Conservation (phyloP, 1,140 invertebrate species). For the Bursaphelenchus mucronatus region DNA sequence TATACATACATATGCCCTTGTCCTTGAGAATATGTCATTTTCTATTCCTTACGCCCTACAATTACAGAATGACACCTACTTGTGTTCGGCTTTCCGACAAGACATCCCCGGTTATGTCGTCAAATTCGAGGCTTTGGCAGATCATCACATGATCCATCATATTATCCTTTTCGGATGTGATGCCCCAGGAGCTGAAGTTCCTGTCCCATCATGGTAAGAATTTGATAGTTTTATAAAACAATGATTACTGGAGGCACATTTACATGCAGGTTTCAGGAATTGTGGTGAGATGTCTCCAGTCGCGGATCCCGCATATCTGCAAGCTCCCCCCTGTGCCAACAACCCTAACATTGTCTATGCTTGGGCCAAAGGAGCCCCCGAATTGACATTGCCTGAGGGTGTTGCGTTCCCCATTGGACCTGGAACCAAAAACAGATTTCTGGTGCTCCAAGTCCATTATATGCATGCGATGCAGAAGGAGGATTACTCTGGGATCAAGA, state of each 20-base stretch:
- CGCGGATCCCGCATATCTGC: constrained; percentile 33
- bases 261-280: constrained; percentile 66
- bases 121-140: constrained; percentile 84
- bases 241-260: too few species aligned
- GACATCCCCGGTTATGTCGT: constrained; percentile 73
- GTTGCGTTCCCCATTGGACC: constrained; percentile 67
- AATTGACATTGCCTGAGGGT: constrained; percentile 72
- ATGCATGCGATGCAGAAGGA: constrained; percentile 63
- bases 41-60: not conserved
- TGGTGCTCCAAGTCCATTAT: constrained; percentile 87
- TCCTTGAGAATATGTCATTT: too few species aligned
- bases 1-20: too few species aligned
- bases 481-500: constrained; percentile 47
- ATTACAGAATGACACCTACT: constrained; percentile 75
- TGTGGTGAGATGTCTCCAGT: constrained; percentile 80
- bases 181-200: constrained; percentile 68
- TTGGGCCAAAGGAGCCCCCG: constrained; percentile 90
- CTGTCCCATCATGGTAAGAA: not conserved
- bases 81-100: constrained; percentile 77
- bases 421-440: constrained; percentile 63
- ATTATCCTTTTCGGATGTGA: constrained; percentile 89
- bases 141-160: constrained; percentile 84
- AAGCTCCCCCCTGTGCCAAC: constrained; percentile 54
- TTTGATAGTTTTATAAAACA: too few species aligned
- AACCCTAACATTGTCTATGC: constrained; percentile 80